Conservation (phyloP, 1,140 invertebrate species). For the Aphelenchoides besseyi region DNA sequence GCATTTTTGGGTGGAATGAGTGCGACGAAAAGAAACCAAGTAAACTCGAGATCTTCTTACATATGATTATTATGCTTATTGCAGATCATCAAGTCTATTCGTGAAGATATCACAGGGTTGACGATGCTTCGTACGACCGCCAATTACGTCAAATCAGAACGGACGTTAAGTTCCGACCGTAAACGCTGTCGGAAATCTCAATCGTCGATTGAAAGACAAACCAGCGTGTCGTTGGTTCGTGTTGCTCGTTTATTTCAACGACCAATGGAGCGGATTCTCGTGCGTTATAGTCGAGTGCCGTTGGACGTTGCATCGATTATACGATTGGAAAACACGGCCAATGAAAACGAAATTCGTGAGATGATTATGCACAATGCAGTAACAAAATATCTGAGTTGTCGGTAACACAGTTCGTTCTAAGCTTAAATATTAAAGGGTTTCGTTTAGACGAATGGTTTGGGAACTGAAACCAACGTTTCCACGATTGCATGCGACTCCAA, state of each 20-base stretch:
- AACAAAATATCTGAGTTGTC: slow-evolving; percentile 37
- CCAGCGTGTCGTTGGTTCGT: background rate
- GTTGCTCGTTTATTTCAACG: background rate
- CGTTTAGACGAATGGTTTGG: slow-evolving; percentile 12
- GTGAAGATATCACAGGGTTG: background rate
- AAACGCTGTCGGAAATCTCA: background rate
- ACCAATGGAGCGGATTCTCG: slow-evolving; percentile 40
- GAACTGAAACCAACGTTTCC: slow-evolving; percentile 20
- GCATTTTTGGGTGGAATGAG: slow-evolving; percentile 45
- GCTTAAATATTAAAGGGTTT: no score
- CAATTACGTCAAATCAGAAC: slow-evolving; percentile 11
- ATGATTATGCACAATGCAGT: slow-evolving; percentile 48
- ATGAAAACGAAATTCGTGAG: slow-evolving; percentile 32
- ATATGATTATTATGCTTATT: background rate
- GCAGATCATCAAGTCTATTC: background rate
- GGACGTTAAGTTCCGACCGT: background rate
- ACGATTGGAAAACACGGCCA: slow-evolving; percentile 33
- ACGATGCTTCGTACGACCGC: background rate
- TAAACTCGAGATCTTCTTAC: no score
- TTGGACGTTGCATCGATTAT: slow-evolving; percentile 29
- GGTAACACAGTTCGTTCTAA: slow-evolving; percentile 17
- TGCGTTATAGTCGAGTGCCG: slow-evolving; percentile 39
- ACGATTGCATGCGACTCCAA: slow-evolving; percentile 7
- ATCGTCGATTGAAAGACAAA: background rate
- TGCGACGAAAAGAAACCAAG: slow-evolving; percentile 22